A percentile compares a stretch with the other conserved stretches of the same genome.
These are phyloP conservation scores for Cosmia trapezina DNA, from an alignment of 2,888 invertebrate genomes.

Conservation along the genomic window DNA sequence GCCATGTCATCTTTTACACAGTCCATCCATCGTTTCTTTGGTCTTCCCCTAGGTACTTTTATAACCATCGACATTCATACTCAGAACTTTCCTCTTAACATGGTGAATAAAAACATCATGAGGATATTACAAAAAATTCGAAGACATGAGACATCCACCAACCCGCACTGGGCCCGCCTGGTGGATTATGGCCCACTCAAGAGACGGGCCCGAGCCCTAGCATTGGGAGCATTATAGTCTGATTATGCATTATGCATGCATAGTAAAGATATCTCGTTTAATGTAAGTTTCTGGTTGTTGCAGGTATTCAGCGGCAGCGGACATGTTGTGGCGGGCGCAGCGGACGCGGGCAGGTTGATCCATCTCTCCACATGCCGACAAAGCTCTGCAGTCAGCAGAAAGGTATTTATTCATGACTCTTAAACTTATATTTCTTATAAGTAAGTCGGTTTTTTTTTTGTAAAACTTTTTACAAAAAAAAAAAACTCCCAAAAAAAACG, in stretches of 20 bases:
- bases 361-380: conserved; percentile 86
- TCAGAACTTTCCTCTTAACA: too few species aligned
- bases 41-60: too few species aligned
- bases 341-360: conserved; percentile 78
- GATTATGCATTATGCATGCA: background rate
- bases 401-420: conserved; percentile 70
- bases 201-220: background rate
- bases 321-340: conserved; percentile 76
- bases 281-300: conserved; percentile 65
- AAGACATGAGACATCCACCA: background rate
- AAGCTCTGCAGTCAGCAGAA: conserved; percentile 88
- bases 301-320: conserved; percentile 71
- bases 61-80: too few species aligned
- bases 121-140: background rate
- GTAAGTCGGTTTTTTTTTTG: too few species aligned
- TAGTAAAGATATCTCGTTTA: conserved; percentile 13
- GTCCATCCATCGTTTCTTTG: too few species aligned
- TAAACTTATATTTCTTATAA: background rate
- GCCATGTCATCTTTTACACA: too few species aligned
- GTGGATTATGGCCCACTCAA: background rate
- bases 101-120: background rate
- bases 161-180: too few species aligned
- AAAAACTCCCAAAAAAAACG: too few species aligned
- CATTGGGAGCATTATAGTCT: background rate
- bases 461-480: too few species aligned